These are phyloP conservation scores for Sceloporus undulatus DNA, from an alignment of 2,113 vertebrate genomes.

Conservation along the genomic window DNA sequence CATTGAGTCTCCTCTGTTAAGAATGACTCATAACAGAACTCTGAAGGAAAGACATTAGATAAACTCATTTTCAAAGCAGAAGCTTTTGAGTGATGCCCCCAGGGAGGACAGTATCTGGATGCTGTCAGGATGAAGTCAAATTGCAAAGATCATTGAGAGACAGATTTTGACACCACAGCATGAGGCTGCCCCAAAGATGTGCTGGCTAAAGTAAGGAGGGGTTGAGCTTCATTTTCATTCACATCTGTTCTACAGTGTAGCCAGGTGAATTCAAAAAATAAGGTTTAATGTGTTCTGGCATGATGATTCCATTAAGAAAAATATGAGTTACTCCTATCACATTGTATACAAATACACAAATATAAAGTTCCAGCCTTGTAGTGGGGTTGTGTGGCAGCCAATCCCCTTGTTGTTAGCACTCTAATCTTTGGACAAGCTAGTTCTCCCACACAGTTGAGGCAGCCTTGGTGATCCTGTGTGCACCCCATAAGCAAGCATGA, in stretches of 20 bases:
- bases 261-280: not conserved
- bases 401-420: too few relatives aligned
- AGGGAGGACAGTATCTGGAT: conserved; percentile 6
- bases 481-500: too few relatives aligned
- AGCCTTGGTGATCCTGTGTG: too few relatives aligned
- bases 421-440: too few relatives aligned
- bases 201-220: not conserved
- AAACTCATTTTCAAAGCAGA: conserved; percentile 7
- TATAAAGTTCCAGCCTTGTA: too few relatives aligned
- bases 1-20: not conserved
- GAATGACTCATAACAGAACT: conserved; percentile 10
- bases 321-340: too few relatives aligned
- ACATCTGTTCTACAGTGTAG: not conserved
- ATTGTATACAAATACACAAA: too few relatives aligned
- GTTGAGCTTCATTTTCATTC: not conserved
- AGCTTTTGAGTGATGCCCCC: conserved; percentile 7
- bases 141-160: not conserved
- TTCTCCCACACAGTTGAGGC: too few relatives aligned
- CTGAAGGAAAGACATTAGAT: conserved; percentile 3
- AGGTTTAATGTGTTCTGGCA: not conserved
- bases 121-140: conserved; percentile 18
- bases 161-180: not conserved
- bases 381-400: too few relatives aligned
- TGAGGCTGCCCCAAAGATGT: not conserved
- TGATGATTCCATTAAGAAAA: too few relatives aligned